phyloP scores from a whole-genome alignment of 1,140 invertebrate genomes.

The Apis dorsata region DNA sequence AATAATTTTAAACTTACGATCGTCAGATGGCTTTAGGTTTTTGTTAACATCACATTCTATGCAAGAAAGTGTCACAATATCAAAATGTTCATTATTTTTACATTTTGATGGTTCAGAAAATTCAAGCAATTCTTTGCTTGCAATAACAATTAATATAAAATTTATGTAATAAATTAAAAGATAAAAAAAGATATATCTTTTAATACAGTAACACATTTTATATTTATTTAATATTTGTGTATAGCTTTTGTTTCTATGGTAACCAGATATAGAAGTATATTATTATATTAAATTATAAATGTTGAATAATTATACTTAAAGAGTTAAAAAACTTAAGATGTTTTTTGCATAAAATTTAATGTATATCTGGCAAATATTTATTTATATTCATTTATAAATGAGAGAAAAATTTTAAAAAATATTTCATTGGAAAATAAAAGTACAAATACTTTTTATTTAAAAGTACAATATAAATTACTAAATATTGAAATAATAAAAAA shows the following conservation, averaged over 20 bases:
- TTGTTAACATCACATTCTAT: conserved; percentile 66
- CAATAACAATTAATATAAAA: background rate
- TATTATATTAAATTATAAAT: too few species aligned
- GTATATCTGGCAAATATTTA: too few species aligned
- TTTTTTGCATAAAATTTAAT: too few species aligned
- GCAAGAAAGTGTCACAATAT: conserved; percentile 67
- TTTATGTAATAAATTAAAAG: conserved; percentile 17
- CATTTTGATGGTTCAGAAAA: conserved; percentile 63
- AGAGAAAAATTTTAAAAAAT: too few species aligned
- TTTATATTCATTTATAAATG: too few species aligned
- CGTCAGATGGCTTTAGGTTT: conserved; percentile 68
- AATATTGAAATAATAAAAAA: too few species aligned
- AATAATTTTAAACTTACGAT: conserved; percentile 66
- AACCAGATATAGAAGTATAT: background rate
- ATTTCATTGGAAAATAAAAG: too few species aligned
- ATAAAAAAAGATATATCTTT: conserved; percentile 2
- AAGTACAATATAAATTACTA: too few species aligned
- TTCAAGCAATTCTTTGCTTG: conserved; percentile 16
- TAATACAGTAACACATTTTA: conserved; percentile 29
- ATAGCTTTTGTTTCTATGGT: conserved; percentile 11
- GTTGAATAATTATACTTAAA: too few species aligned
- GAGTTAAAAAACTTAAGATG: too few species aligned
- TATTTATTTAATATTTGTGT: conserved; percentile 20
- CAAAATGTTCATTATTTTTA: conserved; percentile 71
- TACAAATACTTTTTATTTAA: too few species aligned